Evolutionary conservation across 2,888 invertebrate genomes (phyloP).

Genomic region (Cantharis flavilabris): DNA sequence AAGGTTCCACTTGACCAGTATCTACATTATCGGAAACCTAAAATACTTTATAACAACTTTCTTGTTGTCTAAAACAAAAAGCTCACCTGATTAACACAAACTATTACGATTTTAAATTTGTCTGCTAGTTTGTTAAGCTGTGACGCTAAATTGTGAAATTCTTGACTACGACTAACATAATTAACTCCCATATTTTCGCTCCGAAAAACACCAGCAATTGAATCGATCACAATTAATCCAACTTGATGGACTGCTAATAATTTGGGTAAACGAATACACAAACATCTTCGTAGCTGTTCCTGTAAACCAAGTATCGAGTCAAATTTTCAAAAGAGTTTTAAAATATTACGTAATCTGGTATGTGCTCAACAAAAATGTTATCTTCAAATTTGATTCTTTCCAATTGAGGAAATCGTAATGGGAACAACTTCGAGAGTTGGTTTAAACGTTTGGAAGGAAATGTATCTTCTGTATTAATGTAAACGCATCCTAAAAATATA

Average conservation of each 20-base stretch:
- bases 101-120: slow-evolving; percentile 61
- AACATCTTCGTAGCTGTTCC: slow-evolving; percentile 61
- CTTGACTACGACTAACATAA: slow-evolving; percentile 58
- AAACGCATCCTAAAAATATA: slow-evolving; percentile 58
- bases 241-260: slow-evolving; percentile 60
- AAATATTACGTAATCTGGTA: slow-evolving; percentile 60
- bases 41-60: slow-evolving; percentile 12
- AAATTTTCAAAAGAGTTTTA: slow-evolving; percentile 35
- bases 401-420: slow-evolving; percentile 37
- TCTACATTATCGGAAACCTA: slow-evolving; percentile 51
- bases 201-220: slow-evolving; percentile 73
- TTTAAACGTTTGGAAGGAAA: slow-evolving; percentile 73
- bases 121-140: slow-evolving; percentile 61
- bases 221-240: slow-evolving; percentile 72
- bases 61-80: not conserved
- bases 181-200: slow-evolving; percentile 57
- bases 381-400: slow-evolving; percentile 57
- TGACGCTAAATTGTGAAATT: slow-evolving; percentile 62
- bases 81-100: slow-evolving; percentile 75
- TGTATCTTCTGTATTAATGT: slow-evolving; percentile 77
- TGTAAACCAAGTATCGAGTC: slow-evolving; percentile 44
- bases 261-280: slow-evolving; percentile 60
- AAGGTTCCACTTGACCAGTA: slow-evolving; percentile 56
- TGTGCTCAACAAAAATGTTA: slow-evolving; percentile 69
- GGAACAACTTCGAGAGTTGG: slow-evolving; percentile 57